Conservation (phyloP, 2,888 invertebrate genomes). For the Plutella xylostella region DNA sequence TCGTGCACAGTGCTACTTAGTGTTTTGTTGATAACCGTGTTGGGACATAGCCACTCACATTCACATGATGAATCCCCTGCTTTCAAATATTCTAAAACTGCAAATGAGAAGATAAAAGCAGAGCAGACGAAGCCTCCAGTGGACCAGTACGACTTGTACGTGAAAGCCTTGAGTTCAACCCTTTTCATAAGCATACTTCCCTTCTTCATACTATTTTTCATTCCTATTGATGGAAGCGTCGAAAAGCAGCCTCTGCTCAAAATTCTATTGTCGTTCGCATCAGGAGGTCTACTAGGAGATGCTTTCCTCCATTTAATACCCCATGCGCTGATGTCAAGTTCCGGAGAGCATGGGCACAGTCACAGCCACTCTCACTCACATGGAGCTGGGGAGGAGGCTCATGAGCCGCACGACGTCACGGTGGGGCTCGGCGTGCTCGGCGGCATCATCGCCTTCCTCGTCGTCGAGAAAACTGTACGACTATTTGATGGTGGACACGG, state of each 20-base stretch:
- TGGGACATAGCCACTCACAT: slow-evolving; percentile 50
- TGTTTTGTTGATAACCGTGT: slow-evolving; percentile 5
- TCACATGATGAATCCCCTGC: slow-evolving; percentile 76
- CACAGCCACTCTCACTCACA: slow-evolving; percentile 70
- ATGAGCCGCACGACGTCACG: slow-evolving; percentile 80
- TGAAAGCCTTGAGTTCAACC: slow-evolving; percentile 90
- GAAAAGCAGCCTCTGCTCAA: slow-evolving; percentile 90
- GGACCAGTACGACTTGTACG: slow-evolving; percentile 71
- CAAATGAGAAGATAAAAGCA: slow-evolving; percentile 56
- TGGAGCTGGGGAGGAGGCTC: slow-evolving; percentile 42
- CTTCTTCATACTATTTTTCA: slow-evolving; percentile 90
- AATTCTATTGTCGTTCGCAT: slow-evolving; percentile 91
- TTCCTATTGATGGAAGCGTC: slow-evolving; percentile 89
- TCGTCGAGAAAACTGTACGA: slow-evolving; percentile 93
- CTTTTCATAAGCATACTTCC: slow-evolving; percentile 95
- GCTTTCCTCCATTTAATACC: slow-evolving; percentile 99
- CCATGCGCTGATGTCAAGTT: slow-evolving; percentile 77
- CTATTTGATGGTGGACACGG: slow-evolving; percentile 86
- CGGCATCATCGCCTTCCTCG: slow-evolving; percentile 92
- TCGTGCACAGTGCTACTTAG: background rate
- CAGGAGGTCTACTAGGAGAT: slow-evolving; percentile 96
- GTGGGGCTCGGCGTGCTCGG: slow-evolving; percentile 95
- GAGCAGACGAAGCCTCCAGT: slow-evolving; percentile 40
- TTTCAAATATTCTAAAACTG: slow-evolving; percentile 86
- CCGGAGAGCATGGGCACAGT: slow-evolving; percentile 52